Conservation (phyloP, 2,113 vertebrate species). For the Siphamia tubifer region DNA sequence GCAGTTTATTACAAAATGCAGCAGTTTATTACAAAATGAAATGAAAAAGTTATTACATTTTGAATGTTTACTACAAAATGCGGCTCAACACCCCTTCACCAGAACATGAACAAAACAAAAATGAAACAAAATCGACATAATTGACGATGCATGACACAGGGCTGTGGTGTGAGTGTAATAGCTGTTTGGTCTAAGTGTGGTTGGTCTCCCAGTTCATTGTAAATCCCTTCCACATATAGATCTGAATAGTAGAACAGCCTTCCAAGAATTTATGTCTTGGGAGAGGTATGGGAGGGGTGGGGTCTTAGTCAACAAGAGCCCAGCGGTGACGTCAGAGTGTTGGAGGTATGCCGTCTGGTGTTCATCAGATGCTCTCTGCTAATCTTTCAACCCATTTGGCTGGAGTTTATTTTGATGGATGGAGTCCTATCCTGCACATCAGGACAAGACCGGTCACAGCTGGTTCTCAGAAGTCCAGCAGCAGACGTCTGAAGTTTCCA, state of each 20-base stretch:
- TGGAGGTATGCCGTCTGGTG: slow-evolving; percentile 27
- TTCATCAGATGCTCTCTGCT: slow-evolving; percentile 42
- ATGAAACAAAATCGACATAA: background rate
- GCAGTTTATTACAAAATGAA: too few species aligned
- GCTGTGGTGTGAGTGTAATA: background rate
- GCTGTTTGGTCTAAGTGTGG: background rate
- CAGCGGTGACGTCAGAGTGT: background rate
- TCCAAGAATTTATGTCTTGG: background rate
- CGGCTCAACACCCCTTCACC: too few species aligned
- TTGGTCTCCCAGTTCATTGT: background rate
- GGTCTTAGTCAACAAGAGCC: background rate
- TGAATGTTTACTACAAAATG: too few species aligned
- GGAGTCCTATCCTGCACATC: slow-evolving; percentile 7
- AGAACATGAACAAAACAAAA: too few species aligned
- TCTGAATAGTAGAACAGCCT: background rate
- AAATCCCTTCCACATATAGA: background rate
- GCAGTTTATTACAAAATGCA: too few species aligned
- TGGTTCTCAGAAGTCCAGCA: slow-evolving; percentile 34
- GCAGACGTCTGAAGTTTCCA: slow-evolving; percentile 43
- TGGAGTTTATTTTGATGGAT: slow-evolving; percentile 41
- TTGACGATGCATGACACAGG: too few species aligned
- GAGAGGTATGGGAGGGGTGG: too few species aligned
- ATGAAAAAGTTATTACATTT: too few species aligned
- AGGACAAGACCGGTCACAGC: slow-evolving; percentile 49
- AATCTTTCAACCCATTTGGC: slow-evolving; percentile 9